Percentiles rank a stretch among this genome's conserved stretches.
Conservation (phyloP, 2,797 vertebrate species). For the Sciurus carolinensis region DNA sequence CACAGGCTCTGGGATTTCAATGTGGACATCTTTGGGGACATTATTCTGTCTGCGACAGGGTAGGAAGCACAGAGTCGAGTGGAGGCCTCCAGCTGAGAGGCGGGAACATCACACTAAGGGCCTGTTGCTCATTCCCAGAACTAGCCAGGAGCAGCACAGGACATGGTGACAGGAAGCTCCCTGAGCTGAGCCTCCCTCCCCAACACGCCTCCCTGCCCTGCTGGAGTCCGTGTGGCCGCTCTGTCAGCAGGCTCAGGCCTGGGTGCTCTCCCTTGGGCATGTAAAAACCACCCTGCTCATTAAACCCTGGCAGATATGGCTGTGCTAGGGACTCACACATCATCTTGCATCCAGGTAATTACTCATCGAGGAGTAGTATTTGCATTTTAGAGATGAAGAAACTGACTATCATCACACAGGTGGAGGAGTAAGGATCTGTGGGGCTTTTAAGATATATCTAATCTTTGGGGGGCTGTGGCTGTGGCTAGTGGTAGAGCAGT, state of each 20-base stretch:
- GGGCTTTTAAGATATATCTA: background rate
- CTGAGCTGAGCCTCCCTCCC: background rate
- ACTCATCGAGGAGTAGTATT: background rate
- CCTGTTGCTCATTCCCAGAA: background rate
- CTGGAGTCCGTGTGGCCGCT: background rate
- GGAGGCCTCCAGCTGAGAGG: background rate
- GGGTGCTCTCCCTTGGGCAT: background rate
- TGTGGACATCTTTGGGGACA: rapidly evolving
- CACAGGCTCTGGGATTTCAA: background rate
- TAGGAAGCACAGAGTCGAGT: background rate
- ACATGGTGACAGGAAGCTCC: background rate
- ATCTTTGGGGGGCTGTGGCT: no score
- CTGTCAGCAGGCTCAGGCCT: background rate
- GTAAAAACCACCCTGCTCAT: background rate
- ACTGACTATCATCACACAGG: background rate
- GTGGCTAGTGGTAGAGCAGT: no score
- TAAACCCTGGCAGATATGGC: background rate
- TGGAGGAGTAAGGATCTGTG: background rate
- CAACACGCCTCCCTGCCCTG: rapidly evolving
- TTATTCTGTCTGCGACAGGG: background rate
- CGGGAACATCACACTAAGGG: rapidly evolving
- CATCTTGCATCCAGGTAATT: background rate
- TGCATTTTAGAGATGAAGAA: background rate
- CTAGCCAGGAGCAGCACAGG: background rate
- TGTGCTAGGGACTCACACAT: background rate